Base-by-base conservation (phyloP, 2,797 vertebrate species). In the Molossus molossus region DNA sequence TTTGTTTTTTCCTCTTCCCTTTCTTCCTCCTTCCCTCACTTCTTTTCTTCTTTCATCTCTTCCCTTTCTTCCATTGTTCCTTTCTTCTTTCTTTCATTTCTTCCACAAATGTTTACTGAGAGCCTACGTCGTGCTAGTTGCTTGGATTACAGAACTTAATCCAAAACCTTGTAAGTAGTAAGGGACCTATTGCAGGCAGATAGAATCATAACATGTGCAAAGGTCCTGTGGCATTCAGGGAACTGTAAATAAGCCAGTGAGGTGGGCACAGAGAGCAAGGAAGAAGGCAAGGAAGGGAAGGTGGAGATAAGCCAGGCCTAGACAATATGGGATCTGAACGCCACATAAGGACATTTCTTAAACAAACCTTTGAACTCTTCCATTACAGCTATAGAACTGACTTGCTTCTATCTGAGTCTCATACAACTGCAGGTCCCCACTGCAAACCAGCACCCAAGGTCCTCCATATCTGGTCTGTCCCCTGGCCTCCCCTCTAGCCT, bases 341-440 rank as follows among this genome's bases (percentile, higher is more conserved):
- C 5, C 17, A 17, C 67, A 18, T 13, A 48, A 57, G 70, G 37
- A 45, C 18, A 60, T 6, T 81, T 5, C 73, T 33, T n/a, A 15
- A 33, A 87, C 23, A 40, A 77, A 40, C 25, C 6, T 21, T 21
- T 85, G 62, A 37, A 40, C 9, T 13, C 21, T 79, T 18, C 65
- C 10, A 27, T 0, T 20, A 15, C 15, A 45, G n/a, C 23, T 37
- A 9, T 2, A 77, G 37, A 20, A 9, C 37, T 2, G 27, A 33
- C 27, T 25, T 48, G 10, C 29, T 33, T n/a, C 14, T 65, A 40
- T 10, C 13, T 20, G 25, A 73, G 23, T 45, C 77, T 62, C 17
- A 9, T 0, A 40, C 33, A 53, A 53, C 6, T 53, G 3, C 0
- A 13, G 69, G 5, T 82, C 29, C 20, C 23, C 23, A 13, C 0